Evolutionary conservation across 2,888 invertebrate genomes (phyloP).

Genomic region (Zygothrica quintamaculata): DNA sequence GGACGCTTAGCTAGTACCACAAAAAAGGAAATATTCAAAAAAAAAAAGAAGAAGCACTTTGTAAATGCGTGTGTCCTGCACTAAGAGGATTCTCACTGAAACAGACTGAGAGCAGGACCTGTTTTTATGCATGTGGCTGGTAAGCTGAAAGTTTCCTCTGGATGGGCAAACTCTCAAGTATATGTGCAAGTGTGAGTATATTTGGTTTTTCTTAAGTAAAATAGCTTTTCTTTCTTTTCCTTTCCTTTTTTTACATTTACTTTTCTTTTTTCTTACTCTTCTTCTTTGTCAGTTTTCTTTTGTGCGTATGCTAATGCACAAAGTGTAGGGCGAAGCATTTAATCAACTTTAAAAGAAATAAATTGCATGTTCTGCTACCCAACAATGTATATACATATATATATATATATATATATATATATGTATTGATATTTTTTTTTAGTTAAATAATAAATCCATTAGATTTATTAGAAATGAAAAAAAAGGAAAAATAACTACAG

Average conservation of each 20-base stretch:
- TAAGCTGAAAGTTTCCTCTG: conserved; percentile 45
- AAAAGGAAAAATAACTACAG: too few species aligned
- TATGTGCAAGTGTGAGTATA: conserved; percentile 24
- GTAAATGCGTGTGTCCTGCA: conserved; percentile 14
- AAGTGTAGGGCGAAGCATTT: conserved; percentile 52
- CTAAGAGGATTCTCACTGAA: conserved; percentile 63
- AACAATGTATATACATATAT: too few species aligned
- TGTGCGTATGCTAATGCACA: conserved; percentile 60
- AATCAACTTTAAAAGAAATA: conserved; percentile 71
- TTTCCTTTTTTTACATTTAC: too few species aligned
- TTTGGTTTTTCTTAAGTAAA: conserved; percentile 26
- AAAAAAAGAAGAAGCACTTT: conserved; percentile 14
- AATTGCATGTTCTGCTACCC: conserved; percentile 32
- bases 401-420: too few species aligned
- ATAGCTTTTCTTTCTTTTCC: too few species aligned
- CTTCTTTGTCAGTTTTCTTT: conserved; percentile 31
- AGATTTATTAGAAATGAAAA: conserved; percentile 61
- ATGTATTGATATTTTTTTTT: too few species aligned
- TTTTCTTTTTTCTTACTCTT: conserved; percentile 22
- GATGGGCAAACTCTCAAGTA: conserved; percentile 34
- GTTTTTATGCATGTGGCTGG: conserved; percentile 57
- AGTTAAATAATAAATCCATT: conserved; percentile 48
- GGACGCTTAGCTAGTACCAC: neutral
- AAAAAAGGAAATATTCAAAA: conserved; percentile 22
- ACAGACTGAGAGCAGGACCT: conserved; percentile 23